Conservation (phyloP, 2,797 vertebrate species). For the Myotis myotis region DNA sequence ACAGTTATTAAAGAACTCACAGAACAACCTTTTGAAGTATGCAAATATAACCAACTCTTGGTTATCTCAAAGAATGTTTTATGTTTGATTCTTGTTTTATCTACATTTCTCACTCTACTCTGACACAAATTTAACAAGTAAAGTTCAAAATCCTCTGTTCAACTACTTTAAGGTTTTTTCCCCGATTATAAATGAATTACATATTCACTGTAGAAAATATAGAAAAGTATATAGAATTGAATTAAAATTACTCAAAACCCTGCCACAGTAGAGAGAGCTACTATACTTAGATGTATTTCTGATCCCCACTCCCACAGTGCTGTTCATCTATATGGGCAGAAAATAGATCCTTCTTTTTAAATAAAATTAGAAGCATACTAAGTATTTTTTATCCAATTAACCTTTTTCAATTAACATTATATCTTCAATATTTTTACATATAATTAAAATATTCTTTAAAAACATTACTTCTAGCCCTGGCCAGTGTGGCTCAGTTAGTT, state of each 20-base stretch:
- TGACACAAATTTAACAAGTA: not conserved
- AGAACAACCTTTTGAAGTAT: constrained; percentile 35
- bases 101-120: constrained; percentile 21
- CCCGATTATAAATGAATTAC: not conserved
- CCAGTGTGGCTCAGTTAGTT: not conserved
- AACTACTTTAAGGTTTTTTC: not conserved
- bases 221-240: not conserved
- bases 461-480: not conserved
- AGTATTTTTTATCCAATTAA: not conserved
- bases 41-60: constrained; percentile 32
- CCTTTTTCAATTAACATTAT: constrained; percentile 3
- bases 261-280: not conserved
- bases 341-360: not conserved
- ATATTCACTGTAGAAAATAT: not conserved
- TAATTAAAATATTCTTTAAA: constrained; percentile 18
- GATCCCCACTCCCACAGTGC: too few species aligned
- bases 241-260: constrained; percentile 12
- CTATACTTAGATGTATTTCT: not conserved
- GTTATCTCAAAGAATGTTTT: constrained; percentile 32
- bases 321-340: not conserved
- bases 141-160: not conserved
- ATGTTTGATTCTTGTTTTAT: constrained; percentile 44
- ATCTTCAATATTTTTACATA: not conserved
- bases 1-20: not conserved
- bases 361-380: not conserved